Percentiles rank a stretch among this genome's conserved stretches.
Evolutionary conservation across 2,797 vertebrate species (phyloP).

Genomic region (Anolis apletophallus): DNA sequence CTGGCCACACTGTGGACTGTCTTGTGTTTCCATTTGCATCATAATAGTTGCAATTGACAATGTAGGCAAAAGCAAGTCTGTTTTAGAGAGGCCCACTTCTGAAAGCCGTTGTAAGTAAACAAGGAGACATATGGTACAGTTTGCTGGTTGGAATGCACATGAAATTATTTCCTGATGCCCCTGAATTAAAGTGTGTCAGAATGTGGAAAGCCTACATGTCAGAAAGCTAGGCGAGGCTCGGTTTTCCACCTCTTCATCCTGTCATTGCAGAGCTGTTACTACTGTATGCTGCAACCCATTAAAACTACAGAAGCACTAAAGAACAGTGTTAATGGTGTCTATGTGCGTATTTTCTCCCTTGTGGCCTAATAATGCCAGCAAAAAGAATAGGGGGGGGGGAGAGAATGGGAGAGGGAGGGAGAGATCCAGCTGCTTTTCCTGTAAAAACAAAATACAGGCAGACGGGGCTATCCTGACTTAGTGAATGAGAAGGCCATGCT

Average conservation of each 20-base stretch:
- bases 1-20: too few species aligned
- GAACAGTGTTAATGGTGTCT: neutral
- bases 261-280: neutral
- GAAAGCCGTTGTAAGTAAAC: conserved; percentile 8
- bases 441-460: neutral
- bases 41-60: neutral
- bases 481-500: neutral
- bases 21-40: too few species aligned
- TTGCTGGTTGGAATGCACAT: neutral
- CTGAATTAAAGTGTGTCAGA: neutral
- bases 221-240: neutral
- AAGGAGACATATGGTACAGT: neutral
- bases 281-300: neutral
- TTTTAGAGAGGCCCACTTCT: neutral
- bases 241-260: neutral
- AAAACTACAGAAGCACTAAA: conserved; percentile 2
- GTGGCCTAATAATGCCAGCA: neutral
- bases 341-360: neutral
- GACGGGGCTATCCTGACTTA: neutral
- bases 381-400: neutral
- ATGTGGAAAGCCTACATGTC: neutral
- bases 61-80: neutral
- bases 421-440: neutral
- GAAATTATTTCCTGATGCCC: neutral
- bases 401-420: neutral